Evolutionary conservation across 2,888 invertebrate genomes (phyloP), one percentile per base, ranked within the genome.

Genomic region (Malachius bipustulatus): DNA sequence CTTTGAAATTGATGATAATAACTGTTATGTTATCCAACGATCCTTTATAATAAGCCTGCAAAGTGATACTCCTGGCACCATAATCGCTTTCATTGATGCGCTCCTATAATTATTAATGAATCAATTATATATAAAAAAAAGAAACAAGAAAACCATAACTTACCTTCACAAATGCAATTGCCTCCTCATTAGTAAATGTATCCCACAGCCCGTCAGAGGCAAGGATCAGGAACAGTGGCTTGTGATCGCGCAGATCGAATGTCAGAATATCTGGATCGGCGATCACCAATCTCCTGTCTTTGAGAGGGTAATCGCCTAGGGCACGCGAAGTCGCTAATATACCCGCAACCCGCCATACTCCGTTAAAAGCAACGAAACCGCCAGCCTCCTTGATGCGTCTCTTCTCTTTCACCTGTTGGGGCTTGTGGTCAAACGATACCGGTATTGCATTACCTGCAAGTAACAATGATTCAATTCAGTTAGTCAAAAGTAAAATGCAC

Each of bases 181-280:
- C 94, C 62, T 94, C 94, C 59, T 94, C 91, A 62, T 94, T 94
- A 28, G 81, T 73, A 59, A 94, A 91, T 12, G 89, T 90, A 59
- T 96, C 96, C 94, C 94, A 96, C 16, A 96, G 69, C 2, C 96
- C 96, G 67, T 96, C 96, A 1, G 91, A 87, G 9, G 94, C 96
- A 38, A 96, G 68, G 41, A 96, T 79, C 47, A 94, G 64, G 63
- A 96, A 96, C 67, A 80, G 75, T 1, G 91, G 90, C 54, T 79
- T 80, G 54, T 85, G 81, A 61, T 89, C 84, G 38, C 73, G 71
- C 38, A 94, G 66, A 62, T 93, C 84, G 57, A 94, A 93, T 16
- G 89, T 84, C 49, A 90, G 67, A 47, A 96, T 87, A 59, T 96
- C 94, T 4, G 96, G 96, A 60, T 93, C 89, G 2, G 94, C 93